These are phyloP conservation scores for Drosophila antonietae DNA, from an alignment of 2,888 invertebrate genomes.

Conservation along the genomic window DNA sequence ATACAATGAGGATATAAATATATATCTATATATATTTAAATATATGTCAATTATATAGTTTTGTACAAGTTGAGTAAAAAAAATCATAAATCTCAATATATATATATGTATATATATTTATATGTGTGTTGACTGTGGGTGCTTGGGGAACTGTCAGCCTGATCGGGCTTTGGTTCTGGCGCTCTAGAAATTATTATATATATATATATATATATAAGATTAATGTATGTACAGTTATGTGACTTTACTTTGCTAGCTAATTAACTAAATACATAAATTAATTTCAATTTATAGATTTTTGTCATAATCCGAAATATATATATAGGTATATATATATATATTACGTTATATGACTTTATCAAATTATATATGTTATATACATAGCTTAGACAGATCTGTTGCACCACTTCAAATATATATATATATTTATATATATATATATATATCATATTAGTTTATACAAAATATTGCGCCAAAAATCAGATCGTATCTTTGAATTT, in stretches of 20 bases:
- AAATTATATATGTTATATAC: slow-evolving; percentile 9
- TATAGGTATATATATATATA: slow-evolving; percentile 13
- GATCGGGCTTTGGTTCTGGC: slow-evolving; percentile 50
- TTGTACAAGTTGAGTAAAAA: slow-evolving; percentile 40
- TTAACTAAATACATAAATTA: slow-evolving; percentile 37
- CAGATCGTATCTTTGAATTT: slow-evolving; percentile 1
- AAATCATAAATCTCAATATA: slow-evolving; percentile 28
- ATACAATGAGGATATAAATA: slow-evolving; percentile 16
- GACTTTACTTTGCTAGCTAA: slow-evolving; percentile 39
- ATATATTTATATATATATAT: too few relatives aligned
- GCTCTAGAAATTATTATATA: slow-evolving; percentile 24
- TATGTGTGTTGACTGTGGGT: slow-evolving; percentile 41
- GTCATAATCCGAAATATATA: slow-evolving; percentile 10
- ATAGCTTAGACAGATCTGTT: slow-evolving; percentile 5
- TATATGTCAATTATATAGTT: slow-evolving; percentile 11
- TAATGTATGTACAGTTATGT: slow-evolving; percentile 24
- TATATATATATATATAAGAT: neutral
- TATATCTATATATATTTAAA: neutral
- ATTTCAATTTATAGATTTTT: slow-evolving; percentile 10
- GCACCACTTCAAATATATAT: neutral
- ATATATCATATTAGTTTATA: neutral
- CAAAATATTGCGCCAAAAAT: neutral
- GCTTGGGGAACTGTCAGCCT: slow-evolving; percentile 34
- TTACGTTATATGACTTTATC: neutral
- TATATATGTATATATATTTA: slow-evolving; percentile 7